These are phyloP conservation scores for Pseudachorutes palmiensis DNA, from an alignment of 1,140 invertebrate species.

Conservation along the genomic window DNA sequence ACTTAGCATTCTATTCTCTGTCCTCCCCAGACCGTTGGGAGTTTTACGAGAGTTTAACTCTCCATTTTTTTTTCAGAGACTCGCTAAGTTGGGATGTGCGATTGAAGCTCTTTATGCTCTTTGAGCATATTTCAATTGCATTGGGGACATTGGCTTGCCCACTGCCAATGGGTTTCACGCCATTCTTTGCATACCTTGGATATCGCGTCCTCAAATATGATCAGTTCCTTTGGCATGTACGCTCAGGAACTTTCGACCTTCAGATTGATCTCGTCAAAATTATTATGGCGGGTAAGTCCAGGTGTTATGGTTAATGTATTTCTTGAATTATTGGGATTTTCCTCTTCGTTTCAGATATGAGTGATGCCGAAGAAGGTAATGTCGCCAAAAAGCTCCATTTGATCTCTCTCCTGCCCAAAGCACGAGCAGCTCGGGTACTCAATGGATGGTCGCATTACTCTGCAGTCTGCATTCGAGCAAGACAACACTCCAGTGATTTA, in stretches of 20 bases:
- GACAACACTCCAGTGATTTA: constrained; percentile 68
- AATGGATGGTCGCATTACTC: constrained; percentile 42
- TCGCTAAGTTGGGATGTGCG: constrained; percentile 58
- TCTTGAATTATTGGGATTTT: not conserved
- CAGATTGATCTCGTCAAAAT: constrained; percentile 78
- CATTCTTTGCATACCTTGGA: constrained; percentile 75
- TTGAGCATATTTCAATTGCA: constrained; percentile 67
- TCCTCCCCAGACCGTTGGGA: not conserved
- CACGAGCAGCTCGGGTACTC: constrained; percentile 62
- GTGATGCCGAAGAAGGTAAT: constrained; percentile 53
- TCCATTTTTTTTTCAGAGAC: constrained; percentile 44
- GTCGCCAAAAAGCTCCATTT: constrained; percentile 62
- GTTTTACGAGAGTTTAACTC: not conserved
- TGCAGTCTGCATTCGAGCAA: constrained; percentile 63
- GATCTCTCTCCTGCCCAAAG: constrained; percentile 61
- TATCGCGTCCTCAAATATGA: constrained; percentile 64
- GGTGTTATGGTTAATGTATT: not conserved
- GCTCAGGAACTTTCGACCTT: constrained; percentile 68
- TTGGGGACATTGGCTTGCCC: constrained; percentile 71
- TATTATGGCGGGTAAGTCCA: constrained; percentile 59
- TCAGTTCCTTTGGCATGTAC: constrained; percentile 69
- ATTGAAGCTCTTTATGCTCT: constrained; percentile 58
- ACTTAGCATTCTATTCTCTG: not conserved
- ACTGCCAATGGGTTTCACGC: constrained; percentile 71
- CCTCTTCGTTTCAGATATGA: constrained; percentile 50